These are phyloP conservation scores for Himalopsyche japonica DNA, from an alignment of 2,888 invertebrate genomes.

Conservation along the genomic window DNA sequence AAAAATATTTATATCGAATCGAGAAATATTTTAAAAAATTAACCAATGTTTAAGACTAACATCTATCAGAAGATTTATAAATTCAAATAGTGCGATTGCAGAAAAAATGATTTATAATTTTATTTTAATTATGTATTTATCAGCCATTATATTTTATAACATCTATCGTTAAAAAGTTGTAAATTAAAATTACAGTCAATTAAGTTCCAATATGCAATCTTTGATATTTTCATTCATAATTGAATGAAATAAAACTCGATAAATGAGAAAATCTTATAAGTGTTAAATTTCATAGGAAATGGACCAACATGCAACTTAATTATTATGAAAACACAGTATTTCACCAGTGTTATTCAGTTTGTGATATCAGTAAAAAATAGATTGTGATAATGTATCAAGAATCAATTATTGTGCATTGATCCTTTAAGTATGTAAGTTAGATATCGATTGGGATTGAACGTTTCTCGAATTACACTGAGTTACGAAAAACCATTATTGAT, in stretches of 20 bases:
- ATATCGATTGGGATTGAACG: not conserved
- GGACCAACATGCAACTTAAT: slow-evolving; percentile 25
- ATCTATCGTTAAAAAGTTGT: not conserved
- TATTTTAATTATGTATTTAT: too few relatives aligned
- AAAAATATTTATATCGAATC: not conserved
- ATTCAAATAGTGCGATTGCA: not conserved
- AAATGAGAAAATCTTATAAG: slow-evolving; percentile 2
- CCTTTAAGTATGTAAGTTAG: not conserved
- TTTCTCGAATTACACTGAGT: not conserved
- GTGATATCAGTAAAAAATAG: slow-evolving; percentile 32
- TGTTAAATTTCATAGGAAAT: slow-evolving; percentile 19
- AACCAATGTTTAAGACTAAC: too few relatives aligned
- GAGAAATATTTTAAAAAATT: not conserved
- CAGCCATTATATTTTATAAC: not conserved
- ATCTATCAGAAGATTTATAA: not conserved
- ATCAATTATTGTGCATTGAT: not conserved
- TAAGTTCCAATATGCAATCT: not conserved
- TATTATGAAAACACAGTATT: not conserved
- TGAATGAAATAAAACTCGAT: not conserved
- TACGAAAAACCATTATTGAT: not conserved
- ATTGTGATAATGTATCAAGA: slow-evolving; percentile 27
- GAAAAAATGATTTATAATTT: not conserved
- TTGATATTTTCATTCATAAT: not conserved
- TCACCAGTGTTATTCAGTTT: slow-evolving; percentile 30
- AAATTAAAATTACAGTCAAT: not conserved